Conservation (phyloP, 2,797 vertebrate genomes). For the Buceros bicornis region DNA sequence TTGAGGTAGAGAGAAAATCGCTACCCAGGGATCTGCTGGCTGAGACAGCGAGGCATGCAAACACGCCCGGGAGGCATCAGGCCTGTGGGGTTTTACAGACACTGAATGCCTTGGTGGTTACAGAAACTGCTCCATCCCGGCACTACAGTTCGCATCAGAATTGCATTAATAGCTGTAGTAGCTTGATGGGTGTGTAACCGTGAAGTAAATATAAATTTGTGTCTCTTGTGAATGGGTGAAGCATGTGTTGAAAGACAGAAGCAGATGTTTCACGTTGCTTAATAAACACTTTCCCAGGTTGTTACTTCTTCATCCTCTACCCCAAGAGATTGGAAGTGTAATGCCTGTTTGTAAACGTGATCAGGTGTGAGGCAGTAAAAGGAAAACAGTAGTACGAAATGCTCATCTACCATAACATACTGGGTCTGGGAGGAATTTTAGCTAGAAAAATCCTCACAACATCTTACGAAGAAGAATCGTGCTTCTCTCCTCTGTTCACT, state of each 20-base stretch:
- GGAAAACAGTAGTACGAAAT: not conserved
- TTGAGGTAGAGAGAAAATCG: not conserved
- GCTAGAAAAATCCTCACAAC: not conserved
- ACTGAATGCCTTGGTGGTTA: not conserved
- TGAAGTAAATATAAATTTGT: not conserved
- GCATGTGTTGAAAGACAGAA: not conserved
- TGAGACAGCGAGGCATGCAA: not conserved
- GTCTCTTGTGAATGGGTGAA: not conserved
- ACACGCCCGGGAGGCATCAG: not conserved
- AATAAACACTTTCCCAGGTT: not conserved
- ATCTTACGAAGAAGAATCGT: not conserved
- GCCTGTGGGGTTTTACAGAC: rapidly evolving
- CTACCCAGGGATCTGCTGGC: not conserved
- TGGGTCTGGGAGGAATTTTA: not conserved
- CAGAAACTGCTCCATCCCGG: not conserved
- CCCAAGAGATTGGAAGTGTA: not conserved
- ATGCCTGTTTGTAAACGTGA: not conserved
- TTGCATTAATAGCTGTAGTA: not conserved
- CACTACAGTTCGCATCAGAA: not conserved
- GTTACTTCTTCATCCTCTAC: not conserved
- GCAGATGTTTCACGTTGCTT: not conserved
- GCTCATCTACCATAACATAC: not conserved
- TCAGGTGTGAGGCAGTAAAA: not conserved
- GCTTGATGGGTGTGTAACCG: not conserved
- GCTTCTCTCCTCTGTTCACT: not conserved